Evolutionary conservation across 2,113 vertebrate species (phyloP).

Genomic region (Sterrhoptilus dennistouni): DNA sequence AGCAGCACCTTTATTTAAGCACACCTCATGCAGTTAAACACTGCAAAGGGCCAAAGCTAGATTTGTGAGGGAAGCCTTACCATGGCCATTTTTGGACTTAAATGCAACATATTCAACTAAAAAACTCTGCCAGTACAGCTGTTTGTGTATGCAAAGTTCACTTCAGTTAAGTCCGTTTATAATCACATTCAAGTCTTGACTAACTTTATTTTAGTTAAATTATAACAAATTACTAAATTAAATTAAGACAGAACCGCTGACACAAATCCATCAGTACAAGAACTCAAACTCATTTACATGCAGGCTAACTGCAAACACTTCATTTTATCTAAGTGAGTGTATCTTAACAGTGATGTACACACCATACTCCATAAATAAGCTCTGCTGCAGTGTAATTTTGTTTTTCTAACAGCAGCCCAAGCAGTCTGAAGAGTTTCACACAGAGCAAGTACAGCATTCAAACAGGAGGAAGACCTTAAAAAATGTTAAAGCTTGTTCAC

Average conservation of each 20-base stretch:
- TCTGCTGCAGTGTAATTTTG: neutral
- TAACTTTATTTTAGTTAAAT: neutral
- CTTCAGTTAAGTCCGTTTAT: neutral
- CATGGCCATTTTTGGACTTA: neutral
- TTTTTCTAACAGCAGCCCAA: neutral
- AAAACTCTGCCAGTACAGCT: neutral
- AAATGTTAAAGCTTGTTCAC: conserved; percentile 54
- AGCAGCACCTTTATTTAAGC: neutral
- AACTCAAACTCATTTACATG: neutral
- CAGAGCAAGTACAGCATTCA: neutral
- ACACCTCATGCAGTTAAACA: neutral
- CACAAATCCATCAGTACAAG: neutral
- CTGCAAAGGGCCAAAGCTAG: neutral
- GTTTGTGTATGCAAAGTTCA: neutral
- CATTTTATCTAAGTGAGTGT: neutral
- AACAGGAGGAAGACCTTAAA: conserved; percentile 49
- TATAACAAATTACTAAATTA: neutral
- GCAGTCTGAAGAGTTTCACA: neutral
- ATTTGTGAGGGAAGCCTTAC: neutral
- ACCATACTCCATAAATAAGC: neutral
- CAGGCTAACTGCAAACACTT: conserved; percentile 43
- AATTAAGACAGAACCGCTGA: conserved; percentile 10
- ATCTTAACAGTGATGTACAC: neutral
- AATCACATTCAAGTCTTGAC: neutral
- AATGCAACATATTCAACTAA: neutral